Evolutionary conservation across 2,113 vertebrate species (phyloP).

Genomic region (Oncorhynchus nerka): DNA sequence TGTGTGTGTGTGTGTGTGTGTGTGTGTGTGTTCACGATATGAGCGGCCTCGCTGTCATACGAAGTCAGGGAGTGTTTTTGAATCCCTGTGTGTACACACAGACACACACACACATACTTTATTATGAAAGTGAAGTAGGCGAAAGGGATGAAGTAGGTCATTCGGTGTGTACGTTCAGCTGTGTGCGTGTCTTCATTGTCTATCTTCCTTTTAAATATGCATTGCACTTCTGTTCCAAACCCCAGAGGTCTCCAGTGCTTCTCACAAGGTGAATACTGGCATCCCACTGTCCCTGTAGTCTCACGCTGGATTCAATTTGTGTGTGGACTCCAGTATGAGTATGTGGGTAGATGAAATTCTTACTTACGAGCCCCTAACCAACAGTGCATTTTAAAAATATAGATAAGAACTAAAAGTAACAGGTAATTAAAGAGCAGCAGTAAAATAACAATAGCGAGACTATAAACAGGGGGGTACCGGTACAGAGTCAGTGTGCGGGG

Average conservation of each 20-base stretch:
- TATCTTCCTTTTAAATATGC: slow-evolving; percentile 48
- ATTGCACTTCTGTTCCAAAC: slow-evolving; percentile 54
- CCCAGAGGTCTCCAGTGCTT: slow-evolving; percentile 48
- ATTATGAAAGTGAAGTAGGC: neutral
- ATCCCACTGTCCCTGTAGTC: slow-evolving; percentile 31
- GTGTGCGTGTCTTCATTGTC: slow-evolving; percentile 4
- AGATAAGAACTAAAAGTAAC: too few species aligned
- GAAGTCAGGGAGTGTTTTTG: too few species aligned
- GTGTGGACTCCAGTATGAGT: slow-evolving; percentile 26
- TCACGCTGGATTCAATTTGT: slow-evolving; percentile 2
- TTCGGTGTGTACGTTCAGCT: neutral
- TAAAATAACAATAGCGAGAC: too few species aligned
- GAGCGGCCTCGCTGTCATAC: too few species aligned
- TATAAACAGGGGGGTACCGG: too few species aligned
- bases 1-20: too few species aligned
- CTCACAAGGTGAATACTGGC: slow-evolving; percentile 56
- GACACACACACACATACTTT: neutral
- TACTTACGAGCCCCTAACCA: too few species aligned
- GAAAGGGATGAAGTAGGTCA: slow-evolving; percentile 24
- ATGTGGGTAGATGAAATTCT: neutral
- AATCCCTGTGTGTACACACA: neutral
- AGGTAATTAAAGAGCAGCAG: too few species aligned
- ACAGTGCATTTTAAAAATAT: too few species aligned
- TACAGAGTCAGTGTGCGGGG: too few species aligned
- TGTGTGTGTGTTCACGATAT: too few species aligned